phyloP scores from a whole-genome alignment of 1,140 invertebrate genomes.

The Sitophilus oryzae region DNA sequence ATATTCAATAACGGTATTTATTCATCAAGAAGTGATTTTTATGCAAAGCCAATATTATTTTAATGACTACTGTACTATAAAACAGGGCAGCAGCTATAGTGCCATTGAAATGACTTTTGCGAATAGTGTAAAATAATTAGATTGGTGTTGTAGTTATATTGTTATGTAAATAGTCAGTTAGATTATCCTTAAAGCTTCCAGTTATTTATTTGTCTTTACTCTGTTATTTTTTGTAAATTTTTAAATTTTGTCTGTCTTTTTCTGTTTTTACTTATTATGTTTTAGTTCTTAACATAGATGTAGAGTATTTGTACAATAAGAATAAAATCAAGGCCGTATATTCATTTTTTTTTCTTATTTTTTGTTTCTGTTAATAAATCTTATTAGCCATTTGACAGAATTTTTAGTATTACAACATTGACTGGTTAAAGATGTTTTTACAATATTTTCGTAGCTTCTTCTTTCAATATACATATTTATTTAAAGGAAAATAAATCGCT shows the following conservation, averaged over 20 bases:
- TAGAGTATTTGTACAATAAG: too few species aligned
- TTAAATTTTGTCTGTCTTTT: slow-evolving; percentile 28
- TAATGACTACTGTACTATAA: too few species aligned
- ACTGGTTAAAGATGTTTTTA: neutral
- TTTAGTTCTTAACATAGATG: neutral
- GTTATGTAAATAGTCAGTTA: slow-evolving; percentile 42
- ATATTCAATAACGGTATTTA: too few species aligned
- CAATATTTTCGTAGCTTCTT: slow-evolving; percentile 1
- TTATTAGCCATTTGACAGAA: slow-evolving; percentile 1
- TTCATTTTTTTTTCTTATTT: too few species aligned
- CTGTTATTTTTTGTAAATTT: slow-evolving; percentile 38
- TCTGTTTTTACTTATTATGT: slow-evolving; percentile 17
- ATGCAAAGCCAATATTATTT: too few species aligned
- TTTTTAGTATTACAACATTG: neutral
- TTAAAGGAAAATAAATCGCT: too few species aligned
- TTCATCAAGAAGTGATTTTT: too few species aligned
- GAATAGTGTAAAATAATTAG: slow-evolving; percentile 28
- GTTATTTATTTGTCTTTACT: slow-evolving; percentile 40
- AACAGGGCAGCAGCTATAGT: slow-evolving; percentile 1
- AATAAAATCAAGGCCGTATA: too few species aligned
- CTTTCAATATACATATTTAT: too few species aligned
- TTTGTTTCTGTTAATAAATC: neutral
- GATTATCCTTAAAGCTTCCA: slow-evolving; percentile 32
- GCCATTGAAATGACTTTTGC: slow-evolving; percentile 29
- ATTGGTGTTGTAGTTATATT: slow-evolving; percentile 45